phyloP scores from a whole-genome alignment of 1,140 invertebrate species.

The Brachionus rotundiformis region DNA sequence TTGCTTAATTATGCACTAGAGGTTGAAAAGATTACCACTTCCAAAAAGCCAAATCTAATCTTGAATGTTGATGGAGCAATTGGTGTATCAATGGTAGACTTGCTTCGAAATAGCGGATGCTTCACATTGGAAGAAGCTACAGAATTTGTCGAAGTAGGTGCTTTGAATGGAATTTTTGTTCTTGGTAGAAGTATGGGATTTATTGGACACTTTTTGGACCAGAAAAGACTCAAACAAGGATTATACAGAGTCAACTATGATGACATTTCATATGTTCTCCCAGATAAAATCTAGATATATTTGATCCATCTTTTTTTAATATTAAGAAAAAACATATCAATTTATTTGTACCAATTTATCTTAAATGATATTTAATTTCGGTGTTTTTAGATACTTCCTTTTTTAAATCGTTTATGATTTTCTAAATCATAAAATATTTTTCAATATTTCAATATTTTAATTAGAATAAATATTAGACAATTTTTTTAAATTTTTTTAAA shows the following conservation, averaged over 20 bases:
- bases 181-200: slow-evolving; percentile 96
- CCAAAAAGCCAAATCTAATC: slow-evolving; percentile 92
- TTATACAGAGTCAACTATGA: slow-evolving; percentile 99
- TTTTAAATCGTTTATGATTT: slow-evolving; percentile 3
- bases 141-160: slow-evolving; percentile 95
- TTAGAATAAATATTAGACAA: too few relatives aligned
- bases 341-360: not conserved
- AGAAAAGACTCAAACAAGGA: slow-evolving; percentile 96
- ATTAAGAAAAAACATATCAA: not conserved
- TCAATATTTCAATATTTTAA: too few relatives aligned
- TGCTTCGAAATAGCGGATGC: slow-evolving; percentile 72
- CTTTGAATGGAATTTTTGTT: slow-evolving; percentile 96
- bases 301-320: not conserved
- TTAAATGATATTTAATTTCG: not conserved
- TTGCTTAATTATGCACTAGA: slow-evolving; percentile 90
- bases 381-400: not conserved
- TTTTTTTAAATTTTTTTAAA: too few relatives aligned
- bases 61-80: slow-evolving; percentile 98
- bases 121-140: slow-evolving; percentile 96
- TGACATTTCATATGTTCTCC: slow-evolving; percentile 96
- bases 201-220: slow-evolving; percentile 97
- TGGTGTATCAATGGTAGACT: slow-evolving; percentile 93
- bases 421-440: not conserved
- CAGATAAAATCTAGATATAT: slow-evolving; percentile 66
- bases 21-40: slow-evolving; percentile 90